Evolutionary conservation across 2,113 vertebrate genomes (phyloP).

Genomic region (Ciconia maguari): DNA sequence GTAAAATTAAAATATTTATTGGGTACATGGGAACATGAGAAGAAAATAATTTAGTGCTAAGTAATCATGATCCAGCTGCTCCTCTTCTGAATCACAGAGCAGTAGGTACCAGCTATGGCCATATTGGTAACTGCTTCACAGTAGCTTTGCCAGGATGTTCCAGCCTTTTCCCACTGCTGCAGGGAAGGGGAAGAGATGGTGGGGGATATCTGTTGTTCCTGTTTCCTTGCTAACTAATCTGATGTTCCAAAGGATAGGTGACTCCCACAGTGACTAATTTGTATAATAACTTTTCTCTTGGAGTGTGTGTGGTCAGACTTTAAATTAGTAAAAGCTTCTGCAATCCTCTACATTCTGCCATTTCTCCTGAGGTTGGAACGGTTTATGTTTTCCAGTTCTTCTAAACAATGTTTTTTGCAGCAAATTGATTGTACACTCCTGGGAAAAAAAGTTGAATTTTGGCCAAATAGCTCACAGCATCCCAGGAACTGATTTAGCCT

Average conservation of each 20-base stretch:
- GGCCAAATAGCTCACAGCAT: not conserved
- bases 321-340: not conserved
- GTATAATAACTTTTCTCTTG: not conserved
- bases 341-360: not conserved
- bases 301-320: not conserved
- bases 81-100: not conserved
- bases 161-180: not conserved
- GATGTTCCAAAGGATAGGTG: not conserved
- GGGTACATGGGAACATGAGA: not conserved
- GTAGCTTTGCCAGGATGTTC: not conserved
- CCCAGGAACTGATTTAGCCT: not conserved
- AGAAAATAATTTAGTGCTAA: not conserved
- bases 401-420: not conserved
- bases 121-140: not conserved
- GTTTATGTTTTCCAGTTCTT: not conserved
- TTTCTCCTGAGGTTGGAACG: not conserved
- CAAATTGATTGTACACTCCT: not conserved
- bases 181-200: not conserved
- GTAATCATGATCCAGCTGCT: not conserved
- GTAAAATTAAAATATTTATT: not conserved
- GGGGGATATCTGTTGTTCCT: not conserved
- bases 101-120: not conserved
- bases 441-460: not conserved
- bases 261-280: not conserved
- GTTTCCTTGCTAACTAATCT: not conserved